Evolutionary conservation across 2,797 vertebrate species (phyloP).

Genomic region (Phylloscopus collybita): DNA sequence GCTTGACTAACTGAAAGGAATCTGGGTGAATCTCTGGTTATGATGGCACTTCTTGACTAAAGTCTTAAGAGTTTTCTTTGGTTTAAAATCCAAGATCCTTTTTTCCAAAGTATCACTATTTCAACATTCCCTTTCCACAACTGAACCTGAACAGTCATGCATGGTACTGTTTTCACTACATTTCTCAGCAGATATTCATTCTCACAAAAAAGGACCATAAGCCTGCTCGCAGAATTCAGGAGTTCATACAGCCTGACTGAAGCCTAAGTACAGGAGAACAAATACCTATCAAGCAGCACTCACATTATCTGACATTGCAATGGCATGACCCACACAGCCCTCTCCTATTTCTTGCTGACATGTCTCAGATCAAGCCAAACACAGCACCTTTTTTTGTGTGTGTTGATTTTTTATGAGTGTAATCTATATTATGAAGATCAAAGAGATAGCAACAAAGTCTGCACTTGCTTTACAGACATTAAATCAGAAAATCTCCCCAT

Average conservation of each 20-base stretch:
- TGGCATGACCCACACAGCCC: background rate
- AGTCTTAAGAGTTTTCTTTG: background rate
- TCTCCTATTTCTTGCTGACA: slow-evolving; percentile 34
- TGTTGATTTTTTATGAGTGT: background rate
- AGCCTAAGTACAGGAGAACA: background rate
- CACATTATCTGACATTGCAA: background rate
- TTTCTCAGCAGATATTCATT: background rate
- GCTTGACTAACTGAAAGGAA: background rate
- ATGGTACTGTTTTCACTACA: background rate
- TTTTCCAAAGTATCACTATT: background rate
- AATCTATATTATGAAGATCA: background rate
- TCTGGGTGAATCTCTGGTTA: background rate
- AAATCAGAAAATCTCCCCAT: background rate
- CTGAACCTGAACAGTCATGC: background rate
- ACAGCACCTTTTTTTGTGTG: background rate
- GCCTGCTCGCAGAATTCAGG: background rate
- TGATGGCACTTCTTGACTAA: background rate
- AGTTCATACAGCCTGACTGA: background rate
- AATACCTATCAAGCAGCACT: slow-evolving; percentile 7
- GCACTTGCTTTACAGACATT: background rate
- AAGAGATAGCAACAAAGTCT: background rate
- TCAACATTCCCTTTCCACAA: background rate
- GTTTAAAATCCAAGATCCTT: background rate
- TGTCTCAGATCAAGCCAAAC: background rate
- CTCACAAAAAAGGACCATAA: background rate